Conservation (phyloP, 2,888 invertebrate genomes). For the Troides aeacus region DNA sequence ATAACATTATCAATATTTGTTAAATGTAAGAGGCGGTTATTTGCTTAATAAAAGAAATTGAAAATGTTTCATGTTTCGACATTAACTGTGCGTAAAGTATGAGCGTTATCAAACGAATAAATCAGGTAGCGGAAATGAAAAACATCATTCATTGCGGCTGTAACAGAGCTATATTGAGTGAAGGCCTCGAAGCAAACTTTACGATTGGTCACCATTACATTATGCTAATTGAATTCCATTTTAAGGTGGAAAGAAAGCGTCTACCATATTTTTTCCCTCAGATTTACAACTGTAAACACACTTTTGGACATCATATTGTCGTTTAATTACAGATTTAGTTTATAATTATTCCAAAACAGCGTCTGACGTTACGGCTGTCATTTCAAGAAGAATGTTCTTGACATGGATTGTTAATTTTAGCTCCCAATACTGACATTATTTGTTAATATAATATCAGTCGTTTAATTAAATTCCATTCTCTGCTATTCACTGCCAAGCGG, state of each 20-base stretch:
- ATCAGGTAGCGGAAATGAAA: conserved; percentile 26
- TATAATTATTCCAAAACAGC: not conserved
- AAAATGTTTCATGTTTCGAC: not conserved
- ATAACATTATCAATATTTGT: not conserved
- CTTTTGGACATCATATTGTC: conserved; percentile 31
- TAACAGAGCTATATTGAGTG: conserved; percentile 25
- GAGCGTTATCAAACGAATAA: conserved; percentile 20
- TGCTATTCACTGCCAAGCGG: not conserved
- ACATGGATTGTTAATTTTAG: not conserved
- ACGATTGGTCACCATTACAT: conserved; percentile 46
- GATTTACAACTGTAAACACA: conserved; percentile 52
- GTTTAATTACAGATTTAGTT: not conserved
- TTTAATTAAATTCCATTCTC: conserved; percentile 30
- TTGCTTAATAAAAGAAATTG: not conserved
- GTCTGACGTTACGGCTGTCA: not conserved
- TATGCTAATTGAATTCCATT: conserved; percentile 61
- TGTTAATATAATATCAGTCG: conserved; percentile 24
- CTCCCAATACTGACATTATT: not conserved
- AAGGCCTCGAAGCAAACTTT: conserved; percentile 35
- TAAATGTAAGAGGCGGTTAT: not conserved
- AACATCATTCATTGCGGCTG: conserved; percentile 20
- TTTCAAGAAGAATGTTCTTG: conserved; percentile 1
- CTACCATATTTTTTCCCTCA: conserved; percentile 47
- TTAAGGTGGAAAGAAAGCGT: conserved; percentile 52
- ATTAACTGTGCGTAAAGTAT: conserved; percentile 1